These are phyloP conservation scores for Gallinago paraguaiae DNA, from an alignment of 2,113 vertebrate species.

Conservation along the genomic window DNA sequence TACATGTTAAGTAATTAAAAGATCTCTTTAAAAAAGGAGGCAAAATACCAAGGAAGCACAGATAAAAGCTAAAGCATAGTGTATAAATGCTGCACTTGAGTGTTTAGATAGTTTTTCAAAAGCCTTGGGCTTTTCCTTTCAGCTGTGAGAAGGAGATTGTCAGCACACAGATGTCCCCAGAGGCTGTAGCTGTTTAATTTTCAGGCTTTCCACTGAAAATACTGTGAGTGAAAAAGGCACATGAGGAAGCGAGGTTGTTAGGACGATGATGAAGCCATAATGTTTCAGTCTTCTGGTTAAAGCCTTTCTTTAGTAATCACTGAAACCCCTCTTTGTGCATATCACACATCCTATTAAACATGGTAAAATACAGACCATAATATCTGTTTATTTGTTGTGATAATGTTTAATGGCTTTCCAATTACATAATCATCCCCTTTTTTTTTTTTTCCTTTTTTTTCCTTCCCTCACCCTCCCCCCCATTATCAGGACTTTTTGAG, in stretches of 20 bases:
- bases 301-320: constrained; percentile 1
- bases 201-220: constrained; percentile 65
- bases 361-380: neutral
- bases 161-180: constrained; percentile 47
- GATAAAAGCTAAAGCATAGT: neutral
- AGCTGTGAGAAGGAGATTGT: constrained; percentile 66
- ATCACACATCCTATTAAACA: neutral
- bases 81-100: neutral
- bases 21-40: neutral
- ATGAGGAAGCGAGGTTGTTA: constrained; percentile 20
- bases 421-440: neutral
- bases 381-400: neutral
- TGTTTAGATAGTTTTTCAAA: neutral
- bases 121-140: constrained; percentile 52
- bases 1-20: neutral
- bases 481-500: neutral
- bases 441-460: neutral
- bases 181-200: constrained; percentile 74
- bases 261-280: neutral
- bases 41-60: neutral
- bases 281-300: neutral
- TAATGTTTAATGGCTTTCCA: neutral
- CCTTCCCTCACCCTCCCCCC: too few species aligned
- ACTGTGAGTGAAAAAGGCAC: constrained; percentile 19
- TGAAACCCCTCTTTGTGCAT: neutral